Base-by-base conservation (phyloP, 2,113 vertebrate genomes). In the Panthera uncia region DNA sequence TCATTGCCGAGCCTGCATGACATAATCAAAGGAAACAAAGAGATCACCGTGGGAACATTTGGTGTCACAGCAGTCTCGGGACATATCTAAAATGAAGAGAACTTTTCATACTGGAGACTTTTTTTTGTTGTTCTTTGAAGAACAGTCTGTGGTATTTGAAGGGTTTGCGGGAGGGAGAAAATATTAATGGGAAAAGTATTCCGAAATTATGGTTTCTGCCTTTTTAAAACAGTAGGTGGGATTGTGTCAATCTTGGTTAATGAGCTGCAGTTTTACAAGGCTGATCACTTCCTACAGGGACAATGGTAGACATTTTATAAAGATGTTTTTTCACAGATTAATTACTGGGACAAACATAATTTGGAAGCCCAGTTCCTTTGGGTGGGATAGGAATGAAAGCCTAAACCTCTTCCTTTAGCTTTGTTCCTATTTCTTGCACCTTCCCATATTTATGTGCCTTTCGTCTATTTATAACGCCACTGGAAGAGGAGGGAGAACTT, bases 401-500 rank as follows among this genome's bases (percentile, higher is more conserved):
- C 98, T 98, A 98, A 98, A 96, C 98, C 97, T 98, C 98, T 99
- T 98, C 98, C 98, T 99, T 98, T 98, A 99, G 98, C 98, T 99
- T 98, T 98, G 98, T 98, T 98, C 98, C 99, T 98, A 98, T 99
- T 99, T 98, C 99, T 99, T 99, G 99, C 99, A 99, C 99, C 99
- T 99, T 99, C 99, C 99, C 99, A 99, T 99, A 99, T 99, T 99
- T 99, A 99, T 98, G 99, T 99, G 99, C 99, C 99, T 99, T 99
- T 99, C 99, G 99, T 99, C 98, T 99, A 99, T 99, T 99, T 99
- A 99, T 98, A 98, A 99, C 98, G 98, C 99, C 98, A 99, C 98
- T 99, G 99, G 98, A 99, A 99, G 98, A 98, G 98, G 98, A 98
- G 98, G 93, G 87, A 97, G 84, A 97, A 98, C 69, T 95, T 98